Base-by-base conservation (phyloP, 2,113 vertebrate genomes). In the Trichechus manatus region DNA sequence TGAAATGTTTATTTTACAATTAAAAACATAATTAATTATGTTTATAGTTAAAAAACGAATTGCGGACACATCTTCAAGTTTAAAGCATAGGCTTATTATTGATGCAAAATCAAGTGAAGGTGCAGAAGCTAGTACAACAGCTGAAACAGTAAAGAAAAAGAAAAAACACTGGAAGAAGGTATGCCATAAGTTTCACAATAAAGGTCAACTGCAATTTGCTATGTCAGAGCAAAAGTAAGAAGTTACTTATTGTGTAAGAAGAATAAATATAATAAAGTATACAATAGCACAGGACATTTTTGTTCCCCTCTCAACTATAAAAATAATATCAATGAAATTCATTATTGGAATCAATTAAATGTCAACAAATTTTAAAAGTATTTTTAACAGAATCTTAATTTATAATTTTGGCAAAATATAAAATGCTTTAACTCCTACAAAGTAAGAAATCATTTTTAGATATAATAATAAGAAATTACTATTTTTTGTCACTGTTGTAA, bases 311-410 rank as follows among this genome's bases (percentile, higher is more conserved):
- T 68, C 25, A 77, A 42, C 27, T 50, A 23, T 94, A 25, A 53
- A 75, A 85, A 47, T 79, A 56, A 1, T 42, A 81, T 20, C 39
- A 86, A 68, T 61, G 66, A 61, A 29, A n/a, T 87, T 66, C 44
- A 31, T 82, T 20, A 70, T 14, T 68, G 25, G 80, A 79, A 85
- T 84, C 25, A 85, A 36, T 74, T 74, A 80, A 44, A 36, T 77
- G 4, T 59, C 31, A 66, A 61, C 84, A 63, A n/a, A 1, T 44
- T 89, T 42, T 74, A 22, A 31, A 82, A 63, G 70, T 1, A n/a
- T 89, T 84, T 68, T 70, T 84, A 93, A 84, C 20, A 78, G 77
- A 89, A 87, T 74, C 39, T 84, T 33, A 78, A 20, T 22, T 95
- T 84, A 88, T 78, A 70, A 72, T 20, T 89, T 78, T 92, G 42